Conservation (phyloP, 2,888 invertebrate species). For the Salpingus planirostris region DNA sequence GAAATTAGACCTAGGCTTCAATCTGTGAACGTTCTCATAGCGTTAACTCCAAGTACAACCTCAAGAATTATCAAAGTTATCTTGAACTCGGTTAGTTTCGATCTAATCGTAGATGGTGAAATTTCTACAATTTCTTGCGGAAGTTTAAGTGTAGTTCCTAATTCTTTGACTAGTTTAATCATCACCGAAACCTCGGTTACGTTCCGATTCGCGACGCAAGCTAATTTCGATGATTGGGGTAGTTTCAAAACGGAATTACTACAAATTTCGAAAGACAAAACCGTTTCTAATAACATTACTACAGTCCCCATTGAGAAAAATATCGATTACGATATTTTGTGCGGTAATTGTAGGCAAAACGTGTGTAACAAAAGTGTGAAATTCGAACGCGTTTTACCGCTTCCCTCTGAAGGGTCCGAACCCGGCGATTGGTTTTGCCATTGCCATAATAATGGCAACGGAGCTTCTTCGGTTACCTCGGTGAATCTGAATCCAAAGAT, state of each 20-base stretch:
- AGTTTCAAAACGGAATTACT: slow-evolving; percentile 32
- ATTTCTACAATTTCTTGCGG: slow-evolving; percentile 18
- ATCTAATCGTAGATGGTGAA: slow-evolving; percentile 16
- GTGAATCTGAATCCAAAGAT: slow-evolving; percentile 42
- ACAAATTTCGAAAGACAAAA: slow-evolving; percentile 8
- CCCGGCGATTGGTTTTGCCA: slow-evolving; percentile 62
- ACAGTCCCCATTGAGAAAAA: too few species aligned
- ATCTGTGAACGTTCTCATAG: slow-evolving; percentile 53
- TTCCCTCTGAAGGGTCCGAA: slow-evolving; percentile 52
- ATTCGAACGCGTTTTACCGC: slow-evolving; percentile 52
- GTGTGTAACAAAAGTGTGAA: slow-evolving; percentile 31
- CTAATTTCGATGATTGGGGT: slow-evolving; percentile 21
- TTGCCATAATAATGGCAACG: too few species aligned
- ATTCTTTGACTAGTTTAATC: slow-evolving; percentile 33
- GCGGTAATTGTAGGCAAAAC: slow-evolving; percentile 33
- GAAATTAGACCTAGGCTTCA: slow-evolving; percentile 52
- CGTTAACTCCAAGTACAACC: slow-evolving; percentile 32
- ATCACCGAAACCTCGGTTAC: slow-evolving; percentile 26
- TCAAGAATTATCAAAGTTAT: slow-evolving; percentile 30
- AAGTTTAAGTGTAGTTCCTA: slow-evolving; percentile 24
- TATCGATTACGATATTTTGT: slow-evolving; percentile 44
- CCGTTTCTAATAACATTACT: slow-evolving; percentile 1
- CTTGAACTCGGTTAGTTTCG: slow-evolving; percentile 20
- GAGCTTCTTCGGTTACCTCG: too few species aligned
- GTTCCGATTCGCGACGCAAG: slow-evolving; percentile 34